A percentile compares a stretch with the other conserved stretches of the same genome.
Evolutionary conservation across 2,888 invertebrate genomes (phyloP).

Genomic region (Conus canariensis): DNA sequence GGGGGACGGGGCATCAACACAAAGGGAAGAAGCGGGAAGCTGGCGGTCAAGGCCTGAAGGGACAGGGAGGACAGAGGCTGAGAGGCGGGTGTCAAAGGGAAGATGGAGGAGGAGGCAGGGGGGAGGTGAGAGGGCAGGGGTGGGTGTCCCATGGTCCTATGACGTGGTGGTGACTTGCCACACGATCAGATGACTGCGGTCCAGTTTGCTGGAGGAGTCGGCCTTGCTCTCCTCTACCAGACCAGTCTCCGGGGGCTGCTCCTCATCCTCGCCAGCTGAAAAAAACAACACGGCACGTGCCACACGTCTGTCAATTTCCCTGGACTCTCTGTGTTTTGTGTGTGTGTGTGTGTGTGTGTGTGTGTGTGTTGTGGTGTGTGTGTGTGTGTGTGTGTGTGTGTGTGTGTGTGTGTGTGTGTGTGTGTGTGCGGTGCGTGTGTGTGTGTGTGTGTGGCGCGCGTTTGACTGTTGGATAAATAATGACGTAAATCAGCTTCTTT

Average conservation of each 20-base stretch:
- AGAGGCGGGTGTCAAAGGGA: too few species aligned
- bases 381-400: neutral
- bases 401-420: neutral
- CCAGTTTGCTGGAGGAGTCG: slow-evolving; percentile 81
- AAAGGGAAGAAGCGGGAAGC: neutral
- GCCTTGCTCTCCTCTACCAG: slow-evolving; percentile 59
- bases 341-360: neutral
- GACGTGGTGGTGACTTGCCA: slow-evolving; percentile 85
- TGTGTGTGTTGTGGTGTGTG: neutral
- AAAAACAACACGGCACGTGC: neutral
- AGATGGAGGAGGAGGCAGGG: too few species aligned
- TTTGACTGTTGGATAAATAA: too few species aligned
- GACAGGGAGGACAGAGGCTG: neutral
- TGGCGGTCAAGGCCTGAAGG: neutral
- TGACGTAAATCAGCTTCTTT: too few species aligned
- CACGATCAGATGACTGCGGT: slow-evolving; percentile 93
- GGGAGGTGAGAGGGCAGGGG: neutral
- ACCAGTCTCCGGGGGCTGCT: slow-evolving; percentile 33
- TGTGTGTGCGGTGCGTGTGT: too few species aligned
- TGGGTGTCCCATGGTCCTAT: slow-evolving; percentile 48
- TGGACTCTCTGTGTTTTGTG: neutral
- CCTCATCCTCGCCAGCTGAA: slow-evolving; percentile 69
- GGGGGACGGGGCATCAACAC: neutral
- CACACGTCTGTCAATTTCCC: neutral
- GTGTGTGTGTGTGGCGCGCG: too few species aligned